Evolutionary conservation across 2,113 vertebrate genomes (phyloP), one percentile per base, ranked within the genome.

Genomic region (Cavia aperea): DNA sequence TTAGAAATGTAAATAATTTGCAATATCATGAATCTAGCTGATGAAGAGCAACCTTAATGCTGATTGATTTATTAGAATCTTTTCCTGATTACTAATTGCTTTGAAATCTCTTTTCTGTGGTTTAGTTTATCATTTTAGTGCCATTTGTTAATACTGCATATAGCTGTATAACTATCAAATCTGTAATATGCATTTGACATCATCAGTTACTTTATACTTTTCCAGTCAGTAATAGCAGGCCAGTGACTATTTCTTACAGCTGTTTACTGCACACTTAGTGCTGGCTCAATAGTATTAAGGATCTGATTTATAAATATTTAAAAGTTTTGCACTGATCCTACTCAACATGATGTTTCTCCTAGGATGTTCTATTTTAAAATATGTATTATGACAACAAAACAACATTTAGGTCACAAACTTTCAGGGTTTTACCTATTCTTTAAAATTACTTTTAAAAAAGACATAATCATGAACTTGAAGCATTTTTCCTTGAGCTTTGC

Each of bases 31-130:
- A 95, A 81, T 96, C 94, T 86, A 94, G 88, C 85, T 97, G 96
- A 97, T 95, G 91, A 95, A 94, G 96, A 92, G 87, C 94, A 94
- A 94, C 54, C 58, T 93, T 96, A 96, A 96, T 94, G 94, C 91
- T 97, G 95, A 95, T 95, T 96, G 97, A 97, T 97, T 97, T 97
- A 96, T 94, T 97, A 90, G 95, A 96, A 94, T 96, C 75, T 96
- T 95, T 94, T 93, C 73, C 3, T 19, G 94, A 94, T 97, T 96
- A 94, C 89, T 96, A 96, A 95, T 94, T 97, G 77, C 95, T 94
- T 94, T 65, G 93, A 88, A 95, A 94, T 93, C 94, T 88, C 89
- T 75, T 90, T 94, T 95, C 73, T 96, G 16, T 85, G 94, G 33
- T 96, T 93, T 70, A 88, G 60, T 86, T 95, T 96, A 91, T 96